phyloP scores from a whole-genome alignment of 2,888 invertebrate species.

The Anthophora plumipes region DNA sequence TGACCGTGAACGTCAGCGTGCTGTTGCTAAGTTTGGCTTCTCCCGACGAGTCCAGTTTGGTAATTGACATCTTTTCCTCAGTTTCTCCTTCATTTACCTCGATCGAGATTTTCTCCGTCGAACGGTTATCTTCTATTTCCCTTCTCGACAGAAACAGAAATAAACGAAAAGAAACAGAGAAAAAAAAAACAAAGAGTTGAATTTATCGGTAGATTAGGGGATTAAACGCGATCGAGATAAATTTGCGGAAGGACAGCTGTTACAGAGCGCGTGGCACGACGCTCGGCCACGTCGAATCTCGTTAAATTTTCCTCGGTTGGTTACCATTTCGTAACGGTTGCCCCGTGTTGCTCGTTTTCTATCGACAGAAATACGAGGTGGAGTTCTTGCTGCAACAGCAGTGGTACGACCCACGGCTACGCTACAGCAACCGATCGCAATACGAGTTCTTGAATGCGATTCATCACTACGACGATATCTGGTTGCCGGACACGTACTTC shows the following conservation, averaged over 20 bases:
- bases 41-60: constrained; percentile 98
- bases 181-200: no score
- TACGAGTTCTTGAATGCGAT: constrained; percentile 96
- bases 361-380: constrained; percentile 96
- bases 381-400: constrained; percentile 97
- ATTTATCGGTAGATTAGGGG: no score
- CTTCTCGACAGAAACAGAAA: no score
- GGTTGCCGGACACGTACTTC: constrained; percentile 98
- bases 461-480: constrained; percentile 96
- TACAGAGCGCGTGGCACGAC: no score
- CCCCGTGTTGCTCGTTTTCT: constrained; percentile 60
- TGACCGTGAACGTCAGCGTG: constrained; percentile 97
- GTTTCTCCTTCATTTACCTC: neutral
- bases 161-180: no score
- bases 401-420: constrained; percentile 96
- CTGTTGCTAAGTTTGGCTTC: constrained; percentile 96
- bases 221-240: no score
- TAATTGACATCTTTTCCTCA: constrained; percentile 86
- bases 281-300: no score
- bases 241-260: no score
- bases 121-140: no score
- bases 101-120: no score
- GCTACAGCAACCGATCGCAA: constrained; percentile 94
- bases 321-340: neutral
- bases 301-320: no score